These are phyloP conservation scores for Peromyscus polionotus DNA, from an alignment of 2,113 vertebrate genomes.

Conservation along the genomic window DNA sequence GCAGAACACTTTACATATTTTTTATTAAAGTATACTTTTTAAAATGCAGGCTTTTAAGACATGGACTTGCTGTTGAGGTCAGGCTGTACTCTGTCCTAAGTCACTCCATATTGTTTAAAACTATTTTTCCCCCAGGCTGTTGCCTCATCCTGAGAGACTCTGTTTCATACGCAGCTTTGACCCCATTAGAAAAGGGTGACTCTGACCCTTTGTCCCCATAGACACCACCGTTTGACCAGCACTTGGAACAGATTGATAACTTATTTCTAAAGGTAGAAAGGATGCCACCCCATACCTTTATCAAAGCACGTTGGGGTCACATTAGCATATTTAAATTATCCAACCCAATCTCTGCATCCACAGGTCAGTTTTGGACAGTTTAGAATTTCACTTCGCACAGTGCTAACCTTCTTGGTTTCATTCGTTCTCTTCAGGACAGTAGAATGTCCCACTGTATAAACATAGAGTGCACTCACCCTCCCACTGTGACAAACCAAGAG, in stretches of 20 bases:
- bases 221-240: not conserved
- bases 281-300: not conserved
- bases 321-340: not conserved
- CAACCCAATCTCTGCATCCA: not conserved
- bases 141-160: not conserved
- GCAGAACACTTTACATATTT: conserved; percentile 34
- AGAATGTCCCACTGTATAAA: not conserved
- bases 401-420: not conserved
- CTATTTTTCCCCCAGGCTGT: not conserved
- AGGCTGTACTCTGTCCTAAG: not conserved
- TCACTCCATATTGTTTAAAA: not conserved
- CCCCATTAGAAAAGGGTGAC: not conserved
- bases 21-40: conserved; percentile 44
- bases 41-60: conserved; percentile 2
- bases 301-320: not conserved
- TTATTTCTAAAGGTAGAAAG: not conserved
- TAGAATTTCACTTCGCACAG: not conserved
- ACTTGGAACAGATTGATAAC: not conserved
- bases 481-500: not conserved
- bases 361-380: not conserved
- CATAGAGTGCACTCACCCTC: not conserved
- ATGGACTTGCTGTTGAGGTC: not conserved
- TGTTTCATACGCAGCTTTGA: not conserved
- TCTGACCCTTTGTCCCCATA: not conserved
- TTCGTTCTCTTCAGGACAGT: not conserved